Percentiles rank a stretch among this genome's conserved stretches.
Evolutionary conservation across 2,888 invertebrate genomes (phyloP).

Genomic region (Tineola bisselliella): DNA sequence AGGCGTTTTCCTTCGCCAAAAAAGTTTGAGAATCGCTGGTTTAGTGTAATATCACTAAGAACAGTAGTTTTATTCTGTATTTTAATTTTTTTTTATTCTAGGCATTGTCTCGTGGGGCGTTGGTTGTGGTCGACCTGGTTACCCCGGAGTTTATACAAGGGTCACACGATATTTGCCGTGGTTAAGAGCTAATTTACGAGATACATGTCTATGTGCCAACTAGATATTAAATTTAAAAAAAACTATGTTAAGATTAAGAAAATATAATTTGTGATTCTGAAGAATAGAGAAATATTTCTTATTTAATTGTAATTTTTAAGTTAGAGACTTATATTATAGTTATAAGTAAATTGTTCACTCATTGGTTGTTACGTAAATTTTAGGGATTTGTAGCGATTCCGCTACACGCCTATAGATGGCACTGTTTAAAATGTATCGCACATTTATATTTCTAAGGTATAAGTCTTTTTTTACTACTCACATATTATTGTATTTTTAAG

Average conservation of each 20-base stretch:
- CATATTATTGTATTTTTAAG: too few relatives aligned
- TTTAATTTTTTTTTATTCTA: conserved; percentile 41
- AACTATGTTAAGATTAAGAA: too few relatives aligned
- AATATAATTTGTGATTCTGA: background rate
- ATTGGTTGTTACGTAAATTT: background rate
- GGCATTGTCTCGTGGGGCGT: conserved; percentile 90
- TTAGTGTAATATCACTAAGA: too few relatives aligned
- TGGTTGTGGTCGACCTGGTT: conserved; percentile 77
- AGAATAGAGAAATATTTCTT: background rate
- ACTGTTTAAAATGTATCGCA: too few relatives aligned
- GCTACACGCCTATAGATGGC: too few relatives aligned
- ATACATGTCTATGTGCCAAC: conserved; percentile 75
- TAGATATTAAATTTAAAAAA: too few relatives aligned
- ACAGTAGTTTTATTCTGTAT: too few relatives aligned
- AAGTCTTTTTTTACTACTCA: too few relatives aligned
- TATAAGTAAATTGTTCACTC: background rate
- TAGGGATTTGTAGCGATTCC: background rate
- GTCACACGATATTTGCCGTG: conserved; percentile 77
- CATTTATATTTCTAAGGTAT: too few relatives aligned
- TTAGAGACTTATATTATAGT: too few relatives aligned
- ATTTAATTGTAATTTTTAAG: background rate
- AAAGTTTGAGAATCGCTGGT: too few relatives aligned
- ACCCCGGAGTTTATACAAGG: conserved; percentile 79
- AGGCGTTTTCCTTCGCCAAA: too few relatives aligned
- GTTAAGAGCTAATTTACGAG: conserved; percentile 78